phyloP scores from a whole-genome alignment of 2,888 invertebrate genomes.

The Drosophila subquinaria region DNA sequence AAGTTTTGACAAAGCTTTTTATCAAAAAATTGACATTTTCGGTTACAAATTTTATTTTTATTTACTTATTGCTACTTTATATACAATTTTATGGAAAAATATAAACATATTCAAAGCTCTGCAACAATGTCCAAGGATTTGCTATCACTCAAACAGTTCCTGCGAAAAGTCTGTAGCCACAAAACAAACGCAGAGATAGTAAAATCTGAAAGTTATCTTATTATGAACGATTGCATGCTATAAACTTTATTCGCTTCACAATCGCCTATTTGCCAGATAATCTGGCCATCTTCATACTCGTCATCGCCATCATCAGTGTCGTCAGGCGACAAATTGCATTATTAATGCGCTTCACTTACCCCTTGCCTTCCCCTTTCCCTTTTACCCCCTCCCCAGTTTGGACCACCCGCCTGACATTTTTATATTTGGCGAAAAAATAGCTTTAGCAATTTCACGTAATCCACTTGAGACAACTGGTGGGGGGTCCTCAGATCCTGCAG shows the following conservation, averaged over 20 bases:
- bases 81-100: no score
- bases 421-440: conserved; percentile 34
- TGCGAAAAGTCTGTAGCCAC: no score
- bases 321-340: conserved; percentile 64
- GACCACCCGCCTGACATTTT: conserved; percentile 34
- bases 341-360: conserved; percentile 46
- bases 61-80: no score
- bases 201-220: neutral
- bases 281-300: conserved; percentile 1
- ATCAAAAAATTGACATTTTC: no score
- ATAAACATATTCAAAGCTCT: no score
- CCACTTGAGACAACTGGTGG: conserved; percentile 57
- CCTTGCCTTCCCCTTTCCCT: neutral
- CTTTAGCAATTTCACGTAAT: conserved; percentile 62
- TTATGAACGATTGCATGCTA: neutral
- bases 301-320: conserved; percentile 13
- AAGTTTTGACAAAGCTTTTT: no score
- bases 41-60: no score
- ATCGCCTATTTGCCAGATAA: neutral
- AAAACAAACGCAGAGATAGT: no score
- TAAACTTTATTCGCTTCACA: neutral
- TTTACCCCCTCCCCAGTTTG: neutral
- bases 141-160: no score
- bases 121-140: no score
- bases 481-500: neutral